A percentile compares a stretch with the other conserved stretches of the same genome.
Evolutionary conservation across 1,140 invertebrate species (phyloP).

Genomic region (Pogonognathellus flavescens): DNA sequence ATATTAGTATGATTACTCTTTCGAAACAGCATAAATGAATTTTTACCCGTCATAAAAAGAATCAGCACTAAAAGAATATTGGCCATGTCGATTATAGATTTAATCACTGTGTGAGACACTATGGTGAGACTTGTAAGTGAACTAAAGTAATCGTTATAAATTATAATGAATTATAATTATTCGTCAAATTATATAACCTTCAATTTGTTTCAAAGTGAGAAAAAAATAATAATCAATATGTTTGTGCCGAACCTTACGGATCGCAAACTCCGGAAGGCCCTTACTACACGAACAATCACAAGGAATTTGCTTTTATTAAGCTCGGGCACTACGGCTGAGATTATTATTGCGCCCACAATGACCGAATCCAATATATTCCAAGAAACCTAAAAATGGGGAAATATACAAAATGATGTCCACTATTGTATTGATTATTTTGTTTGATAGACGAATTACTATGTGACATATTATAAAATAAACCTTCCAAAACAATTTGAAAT

Average conservation of each 20-base stretch:
- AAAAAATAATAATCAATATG: not conserved
- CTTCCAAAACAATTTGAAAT: slow-evolving; percentile 68
- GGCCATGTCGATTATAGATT: slow-evolving; percentile 67
- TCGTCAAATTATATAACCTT: not conserved
- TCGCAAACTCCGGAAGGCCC: slow-evolving; percentile 67
- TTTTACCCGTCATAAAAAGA: slow-evolving; percentile 63
- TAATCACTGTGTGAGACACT: slow-evolving; percentile 66
- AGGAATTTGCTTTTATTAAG: slow-evolving; percentile 56
- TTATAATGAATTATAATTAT: slow-evolving; percentile 12
- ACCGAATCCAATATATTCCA: slow-evolving; percentile 68
- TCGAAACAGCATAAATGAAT: not conserved
- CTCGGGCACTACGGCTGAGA: slow-evolving; percentile 59
- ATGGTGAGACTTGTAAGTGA: slow-evolving; percentile 62
- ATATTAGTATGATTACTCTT: not conserved
- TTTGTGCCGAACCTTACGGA: slow-evolving; percentile 53
- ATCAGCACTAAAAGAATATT: slow-evolving; percentile 67
- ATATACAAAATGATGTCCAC: no score
- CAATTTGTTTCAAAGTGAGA: no score
- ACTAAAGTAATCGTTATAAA: no score
- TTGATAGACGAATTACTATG: no score
- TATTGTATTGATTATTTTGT: no score
- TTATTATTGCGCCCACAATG: slow-evolving; percentile 64
- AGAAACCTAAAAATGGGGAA: slow-evolving; percentile 57
- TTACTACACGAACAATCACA: slow-evolving; percentile 66
- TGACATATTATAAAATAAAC: no score